phyloP scores from a whole-genome alignment of 2,113 vertebrate genomes.

The Macrotis lagotis region DNA sequence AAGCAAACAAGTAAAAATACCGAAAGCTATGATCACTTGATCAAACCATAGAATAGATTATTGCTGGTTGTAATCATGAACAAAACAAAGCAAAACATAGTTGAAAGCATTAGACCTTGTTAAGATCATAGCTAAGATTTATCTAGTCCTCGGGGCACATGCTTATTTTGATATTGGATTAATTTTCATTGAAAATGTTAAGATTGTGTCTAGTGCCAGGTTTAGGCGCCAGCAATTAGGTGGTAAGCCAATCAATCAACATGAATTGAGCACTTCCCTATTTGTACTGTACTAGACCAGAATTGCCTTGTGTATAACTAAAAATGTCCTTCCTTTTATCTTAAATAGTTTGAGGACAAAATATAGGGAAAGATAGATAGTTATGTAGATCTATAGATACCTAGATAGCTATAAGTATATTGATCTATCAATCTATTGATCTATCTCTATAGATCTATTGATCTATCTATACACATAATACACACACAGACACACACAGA shows the following conservation, averaged over 20 bases:
- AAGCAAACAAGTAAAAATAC: not conserved
- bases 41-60: conserved; percentile 10
- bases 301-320: not conserved
- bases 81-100: not conserved
- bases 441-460: too few species aligned
- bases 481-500: too few species aligned
- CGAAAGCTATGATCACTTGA: not conserved
- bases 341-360: not conserved
- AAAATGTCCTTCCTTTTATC: not conserved
- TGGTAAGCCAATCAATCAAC: not conserved
- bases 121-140: conserved; percentile 12
- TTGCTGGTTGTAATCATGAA: not conserved
- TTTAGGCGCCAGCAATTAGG: not conserved
- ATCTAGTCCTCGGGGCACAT: not conserved
- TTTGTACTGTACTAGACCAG: not conserved
- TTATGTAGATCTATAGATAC: too few species aligned
- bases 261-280: not conserved
- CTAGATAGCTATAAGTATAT: too few species aligned
- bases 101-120: not conserved
- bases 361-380: not conserved
- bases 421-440: too few species aligned
- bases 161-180: conserved; percentile 40
- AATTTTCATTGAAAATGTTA: conserved; percentile 30
- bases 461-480: too few species aligned
- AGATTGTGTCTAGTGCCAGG: not conserved